Percentiles rank a stretch among this genome's conserved stretches.
phyloP scores from a whole-genome alignment of 2,113 vertebrate genomes.

The Vanacampus margaritifer region DNA sequence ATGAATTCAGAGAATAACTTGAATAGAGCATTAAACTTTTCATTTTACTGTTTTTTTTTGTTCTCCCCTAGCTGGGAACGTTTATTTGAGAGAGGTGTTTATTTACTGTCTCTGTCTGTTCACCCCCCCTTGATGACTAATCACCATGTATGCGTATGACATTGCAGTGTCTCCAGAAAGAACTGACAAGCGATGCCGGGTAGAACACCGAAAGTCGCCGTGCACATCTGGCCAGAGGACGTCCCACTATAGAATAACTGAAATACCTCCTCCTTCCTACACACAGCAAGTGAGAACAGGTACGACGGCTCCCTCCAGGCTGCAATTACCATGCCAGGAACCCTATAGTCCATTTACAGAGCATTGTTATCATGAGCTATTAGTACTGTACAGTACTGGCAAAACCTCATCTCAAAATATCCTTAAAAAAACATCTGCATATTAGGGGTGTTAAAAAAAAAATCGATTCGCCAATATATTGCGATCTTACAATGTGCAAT shows the following conservation, averaged over 20 bases:
- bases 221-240: slow-evolving; percentile 30
- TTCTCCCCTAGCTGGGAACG: too few species aligned
- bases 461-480: too few species aligned
- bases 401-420: too few species aligned
- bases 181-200: slow-evolving; percentile 50
- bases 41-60: too few species aligned
- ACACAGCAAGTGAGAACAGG: slow-evolving; percentile 75
- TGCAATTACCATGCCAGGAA: neutral
- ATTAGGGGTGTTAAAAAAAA: too few species aligned
- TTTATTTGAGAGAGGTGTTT: neutral
- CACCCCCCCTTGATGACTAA: neutral
- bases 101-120: neutral
- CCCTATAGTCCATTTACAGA: too few species aligned
- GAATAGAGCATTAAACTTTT: too few species aligned
- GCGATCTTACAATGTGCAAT: too few species aligned
- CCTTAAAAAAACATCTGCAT: too few species aligned
- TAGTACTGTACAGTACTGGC: too few species aligned
- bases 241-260: slow-evolving; percentile 57
- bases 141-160: slow-evolving; percentile 12
- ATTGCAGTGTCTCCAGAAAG: slow-evolving; percentile 83
- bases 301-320: slow-evolving; percentile 27
- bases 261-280: slow-evolving; percentile 51
- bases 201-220: slow-evolving; percentile 49
- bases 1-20: too few species aligned
- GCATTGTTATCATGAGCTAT: too few species aligned